A percentile compares a stretch with the other conserved stretches of the same genome.
phyloP scores from a whole-genome alignment of 2,888 invertebrate species.

The Hirtodrosophila alboralis region DNA sequence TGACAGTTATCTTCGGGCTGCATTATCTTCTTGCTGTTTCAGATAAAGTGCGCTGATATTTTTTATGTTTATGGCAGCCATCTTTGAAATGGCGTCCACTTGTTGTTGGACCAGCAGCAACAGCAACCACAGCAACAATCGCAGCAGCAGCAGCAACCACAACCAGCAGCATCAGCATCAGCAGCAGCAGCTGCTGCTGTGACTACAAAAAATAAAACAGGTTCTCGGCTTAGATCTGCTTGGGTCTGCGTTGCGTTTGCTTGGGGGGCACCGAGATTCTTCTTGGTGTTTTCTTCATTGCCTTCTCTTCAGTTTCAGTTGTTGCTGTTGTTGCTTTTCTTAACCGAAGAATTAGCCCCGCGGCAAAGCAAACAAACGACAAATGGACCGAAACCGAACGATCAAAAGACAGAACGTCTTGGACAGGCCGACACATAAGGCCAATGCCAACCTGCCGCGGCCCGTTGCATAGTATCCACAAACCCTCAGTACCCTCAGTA shows the following conservation, averaged over 20 bases:
- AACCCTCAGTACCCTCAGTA: conserved; percentile 18
- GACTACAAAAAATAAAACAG: conserved; percentile 33
- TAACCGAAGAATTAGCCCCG: conserved; percentile 72
- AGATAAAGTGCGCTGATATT: conserved; percentile 68
- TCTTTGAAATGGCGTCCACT: conserved; percentile 78
- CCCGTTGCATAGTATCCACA: conserved; percentile 9
- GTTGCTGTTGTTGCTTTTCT: conserved; percentile 11
- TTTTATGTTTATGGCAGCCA: conserved; percentile 78
- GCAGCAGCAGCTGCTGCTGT: conserved; percentile 47
- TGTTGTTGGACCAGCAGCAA: conserved; percentile 61
- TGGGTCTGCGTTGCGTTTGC: conserved; percentile 29
- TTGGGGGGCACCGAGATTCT: conserved; percentile 65
- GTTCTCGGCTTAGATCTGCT: conserved; percentile 42
- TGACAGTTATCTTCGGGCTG: conserved; percentile 60
- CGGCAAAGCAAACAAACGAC: conserved; percentile 80
- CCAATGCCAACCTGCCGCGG: conserved; percentile 33
- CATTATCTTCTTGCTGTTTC: conserved; percentile 37
- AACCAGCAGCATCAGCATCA: conserved; percentile 33
- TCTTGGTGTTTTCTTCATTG: conserved; percentile 39
- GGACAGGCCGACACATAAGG: conserved; percentile 48
- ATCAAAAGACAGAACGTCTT: conserved; percentile 76
- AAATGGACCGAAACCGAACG: conserved; percentile 80
- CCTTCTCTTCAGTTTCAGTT: conserved; percentile 6
- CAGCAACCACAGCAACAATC: conserved; percentile 36
- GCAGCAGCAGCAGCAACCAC: conserved; percentile 27